phyloP scores from a whole-genome alignment of 2,113 vertebrate genomes.

The Pionites leucogaster region DNA sequence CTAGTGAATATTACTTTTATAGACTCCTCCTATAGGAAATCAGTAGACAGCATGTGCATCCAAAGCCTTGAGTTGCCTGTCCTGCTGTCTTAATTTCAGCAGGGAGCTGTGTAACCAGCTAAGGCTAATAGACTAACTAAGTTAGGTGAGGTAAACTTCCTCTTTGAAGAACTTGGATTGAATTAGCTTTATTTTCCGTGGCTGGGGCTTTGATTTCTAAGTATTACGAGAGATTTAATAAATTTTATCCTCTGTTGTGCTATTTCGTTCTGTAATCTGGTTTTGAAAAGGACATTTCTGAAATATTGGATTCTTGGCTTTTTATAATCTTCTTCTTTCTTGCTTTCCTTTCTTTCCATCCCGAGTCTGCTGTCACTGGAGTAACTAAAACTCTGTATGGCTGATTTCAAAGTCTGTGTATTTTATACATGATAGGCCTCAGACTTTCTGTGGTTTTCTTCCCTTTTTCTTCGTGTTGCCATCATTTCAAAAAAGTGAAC shows the following conservation, averaged over 20 bases:
- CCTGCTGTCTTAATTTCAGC: background rate
- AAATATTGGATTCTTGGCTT: background rate
- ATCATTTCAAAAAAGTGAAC: background rate
- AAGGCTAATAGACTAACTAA: background rate
- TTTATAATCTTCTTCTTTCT: background rate
- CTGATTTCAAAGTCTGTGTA: background rate
- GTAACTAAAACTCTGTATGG: background rate
- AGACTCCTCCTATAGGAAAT: background rate
- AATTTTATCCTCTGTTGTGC: background rate
- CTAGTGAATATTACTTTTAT: background rate
- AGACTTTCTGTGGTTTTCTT: background rate
- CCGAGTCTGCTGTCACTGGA: background rate
- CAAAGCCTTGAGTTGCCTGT: background rate
- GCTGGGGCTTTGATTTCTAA: background rate
- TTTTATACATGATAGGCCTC: background rate
- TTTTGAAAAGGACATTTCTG: background rate
- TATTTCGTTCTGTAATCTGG: background rate
- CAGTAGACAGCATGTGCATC: rapidly evolving
- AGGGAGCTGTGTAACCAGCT: background rate
- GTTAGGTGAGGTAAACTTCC: background rate
- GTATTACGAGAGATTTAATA: background rate
- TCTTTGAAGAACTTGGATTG: background rate
- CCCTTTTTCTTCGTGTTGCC: background rate
- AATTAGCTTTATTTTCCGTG: background rate
- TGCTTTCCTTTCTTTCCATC: background rate